Percentiles rank a stretch among this genome's conserved stretches.
Evolutionary conservation across 2,888 invertebrate species (phyloP).

Genomic region (Argyra leucocephala): DNA sequence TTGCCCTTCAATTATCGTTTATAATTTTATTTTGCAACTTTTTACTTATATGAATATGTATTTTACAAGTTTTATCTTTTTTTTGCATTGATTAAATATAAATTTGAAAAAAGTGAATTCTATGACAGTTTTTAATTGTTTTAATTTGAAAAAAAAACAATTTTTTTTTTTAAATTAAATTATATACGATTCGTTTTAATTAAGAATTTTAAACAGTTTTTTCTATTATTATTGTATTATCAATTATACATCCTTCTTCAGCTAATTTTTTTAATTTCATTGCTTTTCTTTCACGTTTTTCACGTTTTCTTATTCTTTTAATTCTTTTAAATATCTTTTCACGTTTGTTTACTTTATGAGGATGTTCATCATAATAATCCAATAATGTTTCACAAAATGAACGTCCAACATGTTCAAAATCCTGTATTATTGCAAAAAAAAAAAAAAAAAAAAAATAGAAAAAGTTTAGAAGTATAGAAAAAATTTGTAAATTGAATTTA

Average conservation of each 20-base stretch:
- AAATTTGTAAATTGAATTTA: no score
- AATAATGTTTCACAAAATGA: conserved; percentile 87
- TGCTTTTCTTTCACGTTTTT: conserved; percentile 42
- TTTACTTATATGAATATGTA: no score
- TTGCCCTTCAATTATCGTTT: no score
- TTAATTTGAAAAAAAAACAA: neutral
- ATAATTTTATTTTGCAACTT: no score
- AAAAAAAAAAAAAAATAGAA: conserved; percentile 12
- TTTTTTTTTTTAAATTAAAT: neutral
- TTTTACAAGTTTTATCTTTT: no score
- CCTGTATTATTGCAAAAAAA: conserved; percentile 38
- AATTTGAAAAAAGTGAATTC: no score
- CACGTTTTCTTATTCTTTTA: conserved; percentile 42
- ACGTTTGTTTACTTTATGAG: conserved; percentile 57
- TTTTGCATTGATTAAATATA: neutral
- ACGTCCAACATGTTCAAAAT: conserved; percentile 74
- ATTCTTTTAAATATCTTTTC: conserved; percentile 39
- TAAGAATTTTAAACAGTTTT: conserved; percentile 30
- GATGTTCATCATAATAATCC: conserved; percentile 82
- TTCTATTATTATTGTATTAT: conserved; percentile 35
- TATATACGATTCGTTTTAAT: neutral
- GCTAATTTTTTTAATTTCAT: conserved; percentile 44
- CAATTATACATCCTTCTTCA: conserved; percentile 43
- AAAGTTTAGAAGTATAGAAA: no score
- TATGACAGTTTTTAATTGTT: no score